Evolutionary conservation across 2,113 vertebrate species (phyloP).

Genomic region (Blennius ocellaris): DNA sequence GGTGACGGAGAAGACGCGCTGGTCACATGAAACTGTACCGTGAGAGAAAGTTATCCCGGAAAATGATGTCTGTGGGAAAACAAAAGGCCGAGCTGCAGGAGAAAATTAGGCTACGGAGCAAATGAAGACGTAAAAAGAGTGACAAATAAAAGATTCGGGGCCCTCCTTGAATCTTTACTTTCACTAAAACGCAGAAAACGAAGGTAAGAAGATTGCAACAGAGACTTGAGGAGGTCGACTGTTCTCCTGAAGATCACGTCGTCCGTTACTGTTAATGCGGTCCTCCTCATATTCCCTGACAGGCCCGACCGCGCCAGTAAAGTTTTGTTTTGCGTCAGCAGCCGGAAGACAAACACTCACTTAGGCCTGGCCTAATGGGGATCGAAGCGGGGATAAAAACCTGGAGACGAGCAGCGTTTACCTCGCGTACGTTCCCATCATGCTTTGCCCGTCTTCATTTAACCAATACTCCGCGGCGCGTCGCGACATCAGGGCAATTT

Average conservation of each 20-base stretch:
- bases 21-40: neutral
- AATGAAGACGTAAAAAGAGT: too few species aligned
- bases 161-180: too few species aligned
- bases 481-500: slow-evolving; percentile 35
- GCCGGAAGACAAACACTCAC: slow-evolving; percentile 15
- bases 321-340: slow-evolving; percentile 14
- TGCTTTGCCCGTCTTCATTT: slow-evolving; percentile 47
- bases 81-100: too few species aligned
- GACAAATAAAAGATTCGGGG: too few species aligned
- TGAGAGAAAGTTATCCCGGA: neutral
- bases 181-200: too few species aligned
- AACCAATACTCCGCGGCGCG: slow-evolving; percentile 33
- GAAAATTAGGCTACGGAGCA: too few species aligned
- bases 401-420: slow-evolving; percentile 15
- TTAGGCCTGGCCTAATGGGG: slow-evolving; percentile 24
- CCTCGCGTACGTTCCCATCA: slow-evolving; percentile 56
- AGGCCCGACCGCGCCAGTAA: neutral
- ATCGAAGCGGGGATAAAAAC: slow-evolving; percentile 26
- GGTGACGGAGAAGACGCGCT: neutral
- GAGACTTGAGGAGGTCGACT: too few species aligned
- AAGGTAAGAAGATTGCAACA: too few species aligned
- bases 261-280: neutral
- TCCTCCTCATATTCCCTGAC: neutral
- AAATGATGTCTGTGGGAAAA: too few species aligned
- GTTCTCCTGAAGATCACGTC: neutral